Conservation (phyloP, 2,888 invertebrate species). For the Leptopterna dolabrata region DNA sequence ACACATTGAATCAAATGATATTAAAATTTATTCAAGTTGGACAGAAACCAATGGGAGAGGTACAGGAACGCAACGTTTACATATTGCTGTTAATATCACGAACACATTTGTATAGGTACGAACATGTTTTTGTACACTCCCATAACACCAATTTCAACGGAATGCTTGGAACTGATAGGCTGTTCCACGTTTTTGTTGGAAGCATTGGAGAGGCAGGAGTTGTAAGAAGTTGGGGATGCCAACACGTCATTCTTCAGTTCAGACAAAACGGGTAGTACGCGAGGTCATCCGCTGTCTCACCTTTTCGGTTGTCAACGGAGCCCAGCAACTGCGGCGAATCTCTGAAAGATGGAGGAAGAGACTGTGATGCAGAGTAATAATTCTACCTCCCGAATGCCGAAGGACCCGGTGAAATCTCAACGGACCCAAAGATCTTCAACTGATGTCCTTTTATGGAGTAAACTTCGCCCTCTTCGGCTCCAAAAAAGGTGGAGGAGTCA, state of each 20-base stretch:
- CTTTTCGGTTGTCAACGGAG: not conserved
- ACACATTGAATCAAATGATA: no score
- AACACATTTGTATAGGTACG: no score
- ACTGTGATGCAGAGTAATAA: not conserved
- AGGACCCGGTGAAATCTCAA: not conserved
- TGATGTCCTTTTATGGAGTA: not conserved
- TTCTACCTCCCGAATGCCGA: not conserved
- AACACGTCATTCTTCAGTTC: not conserved
- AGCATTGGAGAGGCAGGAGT: no score
- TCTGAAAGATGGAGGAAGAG: not conserved
- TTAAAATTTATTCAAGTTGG: no score
- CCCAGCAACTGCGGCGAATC: not conserved
- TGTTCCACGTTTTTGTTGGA: no score
- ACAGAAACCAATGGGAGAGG: no score
- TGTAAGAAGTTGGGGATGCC: not conserved
- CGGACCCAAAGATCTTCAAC: not conserved
- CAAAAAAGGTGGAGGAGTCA: not conserved
- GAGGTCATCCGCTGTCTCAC: not conserved
- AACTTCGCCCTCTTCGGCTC: not conserved
- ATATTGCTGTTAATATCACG: no score
- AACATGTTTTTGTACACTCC: no score
- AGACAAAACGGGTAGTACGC: not conserved
- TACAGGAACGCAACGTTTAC: no score
- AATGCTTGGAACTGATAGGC: no score
- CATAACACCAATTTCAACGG: no score